Conservation (phyloP, 2,797 vertebrate species). For the Nyctibius grandis region DNA sequence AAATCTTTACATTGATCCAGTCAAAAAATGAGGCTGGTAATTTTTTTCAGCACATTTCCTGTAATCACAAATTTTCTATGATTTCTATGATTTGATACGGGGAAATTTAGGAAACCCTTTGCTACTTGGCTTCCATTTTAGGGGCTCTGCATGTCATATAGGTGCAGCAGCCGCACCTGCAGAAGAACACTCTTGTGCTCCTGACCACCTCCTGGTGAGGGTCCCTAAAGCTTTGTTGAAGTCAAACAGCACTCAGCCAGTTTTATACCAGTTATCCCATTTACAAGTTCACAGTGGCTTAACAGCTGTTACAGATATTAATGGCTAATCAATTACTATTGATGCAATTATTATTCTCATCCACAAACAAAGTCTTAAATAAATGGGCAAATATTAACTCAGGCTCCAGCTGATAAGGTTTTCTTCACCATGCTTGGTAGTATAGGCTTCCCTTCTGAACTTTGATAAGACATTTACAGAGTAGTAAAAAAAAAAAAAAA, state of each 20-base stretch:
- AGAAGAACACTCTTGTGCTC: neutral
- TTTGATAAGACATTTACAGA: neutral
- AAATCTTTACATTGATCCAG: neutral
- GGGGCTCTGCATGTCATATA: neutral
- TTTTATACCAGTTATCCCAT: neutral
- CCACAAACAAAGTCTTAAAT: slow-evolving; percentile 4
- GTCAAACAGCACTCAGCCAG: neutral
- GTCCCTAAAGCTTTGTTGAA: neutral
- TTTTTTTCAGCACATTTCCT: neutral
- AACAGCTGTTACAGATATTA: neutral
- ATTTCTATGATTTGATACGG: neutral
- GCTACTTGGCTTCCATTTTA: neutral
- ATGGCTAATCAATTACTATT: neutral
- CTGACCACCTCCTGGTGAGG: neutral
- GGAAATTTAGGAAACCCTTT: neutral
- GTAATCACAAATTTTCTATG: neutral
- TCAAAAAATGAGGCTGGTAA: neutral
- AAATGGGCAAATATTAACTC: slow-evolving; percentile 49
- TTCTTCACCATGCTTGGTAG: neutral
- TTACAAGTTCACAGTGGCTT: neutral
- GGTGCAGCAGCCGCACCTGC: neutral
- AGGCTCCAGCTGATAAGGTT: slow-evolving; percentile 11
- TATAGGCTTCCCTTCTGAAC: slow-evolving; percentile 17
- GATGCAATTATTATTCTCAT: neutral
- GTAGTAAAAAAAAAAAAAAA: neutral